Percentiles rank a stretch among this genome's conserved stretches.
Evolutionary conservation across 2,888 invertebrate genomes (phyloP).

Genomic region (Tipula helvola): DNA sequence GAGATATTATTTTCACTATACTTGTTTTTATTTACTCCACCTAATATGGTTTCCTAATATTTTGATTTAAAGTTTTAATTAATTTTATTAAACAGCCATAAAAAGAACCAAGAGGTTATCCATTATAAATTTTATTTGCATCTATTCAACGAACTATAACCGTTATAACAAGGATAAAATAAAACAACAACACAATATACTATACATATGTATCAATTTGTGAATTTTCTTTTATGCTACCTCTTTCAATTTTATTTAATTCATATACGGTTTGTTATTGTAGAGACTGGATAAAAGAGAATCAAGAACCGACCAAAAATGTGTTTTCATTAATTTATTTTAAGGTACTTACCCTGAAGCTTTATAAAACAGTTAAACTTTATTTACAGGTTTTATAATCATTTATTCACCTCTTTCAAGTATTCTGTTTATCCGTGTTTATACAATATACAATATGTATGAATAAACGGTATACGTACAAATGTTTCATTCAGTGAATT

Average conservation of each 20-base stretch:
- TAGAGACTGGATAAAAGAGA: neutral
- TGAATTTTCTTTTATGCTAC: neutral
- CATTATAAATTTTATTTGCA: neutral
- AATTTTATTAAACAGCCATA: neutral
- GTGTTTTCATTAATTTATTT: neutral
- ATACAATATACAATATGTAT: no score
- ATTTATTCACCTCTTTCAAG: neutral
- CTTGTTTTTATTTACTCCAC: no score
- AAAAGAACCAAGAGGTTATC: neutral
- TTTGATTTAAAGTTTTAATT: neutral
- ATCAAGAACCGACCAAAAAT: neutral
- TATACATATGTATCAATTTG: neutral
- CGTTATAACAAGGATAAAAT: neutral
- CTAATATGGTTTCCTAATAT: no score
- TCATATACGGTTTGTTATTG: neutral
- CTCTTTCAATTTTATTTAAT: neutral
- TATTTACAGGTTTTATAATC: neutral
- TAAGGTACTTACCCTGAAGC: neutral
- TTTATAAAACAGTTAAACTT: neutral
- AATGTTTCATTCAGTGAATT: neutral
- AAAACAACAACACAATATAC: neutral
- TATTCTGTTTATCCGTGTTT: neutral
- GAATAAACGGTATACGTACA: neutral
- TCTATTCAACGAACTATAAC: neutral
- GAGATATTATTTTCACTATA: no score